Conservation (phyloP, 1,140 invertebrate species). For the Wasmannia auropunctata region DNA sequence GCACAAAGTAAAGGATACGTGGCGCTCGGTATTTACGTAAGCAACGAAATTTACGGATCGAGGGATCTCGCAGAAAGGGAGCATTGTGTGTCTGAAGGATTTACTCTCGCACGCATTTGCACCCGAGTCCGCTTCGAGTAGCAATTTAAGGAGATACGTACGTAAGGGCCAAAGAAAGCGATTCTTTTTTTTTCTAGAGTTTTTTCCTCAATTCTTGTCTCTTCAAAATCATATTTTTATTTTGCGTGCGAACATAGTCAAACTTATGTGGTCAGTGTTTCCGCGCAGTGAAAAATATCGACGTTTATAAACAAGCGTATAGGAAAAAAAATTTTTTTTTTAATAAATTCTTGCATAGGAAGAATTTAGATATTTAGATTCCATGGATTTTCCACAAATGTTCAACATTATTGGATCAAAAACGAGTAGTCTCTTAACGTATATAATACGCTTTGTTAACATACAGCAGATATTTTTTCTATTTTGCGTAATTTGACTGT, state of each 20-base stretch:
- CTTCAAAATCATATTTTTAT: background rate
- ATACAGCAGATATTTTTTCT: background rate
- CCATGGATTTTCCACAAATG: background rate
- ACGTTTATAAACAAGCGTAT: background rate
- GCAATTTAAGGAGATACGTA: conserved; percentile 6
- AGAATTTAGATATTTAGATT: background rate
- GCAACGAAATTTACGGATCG: conserved; percentile 55
- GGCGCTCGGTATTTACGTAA: conserved; percentile 50
- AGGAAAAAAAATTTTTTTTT: background rate
- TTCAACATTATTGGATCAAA: background rate
- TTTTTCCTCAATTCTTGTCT: background rate
- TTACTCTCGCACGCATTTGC: conserved; percentile 6
- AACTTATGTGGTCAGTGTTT: background rate
- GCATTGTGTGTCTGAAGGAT: conserved; percentile 32
- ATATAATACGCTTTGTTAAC: background rate
- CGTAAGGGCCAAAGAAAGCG: background rate
- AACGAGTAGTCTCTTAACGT: background rate
- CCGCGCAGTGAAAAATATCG: background rate
- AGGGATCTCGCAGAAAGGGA: background rate
- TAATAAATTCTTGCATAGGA: background rate
- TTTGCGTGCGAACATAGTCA: background rate
- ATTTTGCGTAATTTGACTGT: background rate
- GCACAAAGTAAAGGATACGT: conserved; percentile 55
- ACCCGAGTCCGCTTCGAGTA: background rate
- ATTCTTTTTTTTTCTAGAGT: no score